Evolutionary conservation across 1,140 invertebrate genomes (phyloP).

Genomic region (Venustaconcha ellipsiformis): DNA sequence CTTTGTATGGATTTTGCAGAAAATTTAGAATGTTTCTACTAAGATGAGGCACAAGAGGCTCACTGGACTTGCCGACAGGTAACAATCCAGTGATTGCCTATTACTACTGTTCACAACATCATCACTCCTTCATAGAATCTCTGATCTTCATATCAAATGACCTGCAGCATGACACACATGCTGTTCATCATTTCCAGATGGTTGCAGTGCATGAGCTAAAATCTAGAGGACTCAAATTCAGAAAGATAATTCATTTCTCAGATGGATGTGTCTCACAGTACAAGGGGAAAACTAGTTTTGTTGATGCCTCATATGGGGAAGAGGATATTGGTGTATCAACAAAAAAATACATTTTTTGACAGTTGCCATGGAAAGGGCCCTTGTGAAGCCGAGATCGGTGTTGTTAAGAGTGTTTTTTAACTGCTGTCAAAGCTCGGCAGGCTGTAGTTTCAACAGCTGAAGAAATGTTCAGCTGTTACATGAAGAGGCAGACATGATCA

Average conservation of each 20-base stretch:
- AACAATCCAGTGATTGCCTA: too few relatives aligned
- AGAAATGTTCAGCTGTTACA: conserved; percentile 19
- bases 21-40: conserved; percentile 13
- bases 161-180: conserved; percentile 21
- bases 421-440: conserved; percentile 18
- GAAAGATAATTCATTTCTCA: conserved; percentile 30
- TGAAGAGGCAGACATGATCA: conserved; percentile 3
- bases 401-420: conserved; percentile 25
- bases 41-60: conserved; percentile 9
- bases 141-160: conserved; percentile 27
- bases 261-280: conserved; percentile 37
- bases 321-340: conserved; percentile 20
- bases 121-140: conserved; percentile 10
- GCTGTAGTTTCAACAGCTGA: conserved; percentile 8
- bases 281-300: conserved; percentile 33
- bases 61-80: too few relatives aligned
- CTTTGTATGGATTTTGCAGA: conserved; percentile 25
- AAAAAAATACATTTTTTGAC: conserved; percentile 41
- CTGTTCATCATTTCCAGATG: conserved; percentile 22
- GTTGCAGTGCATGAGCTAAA: conserved; percentile 5
- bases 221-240: conserved; percentile 8
- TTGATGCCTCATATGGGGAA: conserved; percentile 6
- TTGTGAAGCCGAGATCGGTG: conserved; percentile 37
- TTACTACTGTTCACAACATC: not conserved
- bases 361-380: conserved; percentile 42